Evolutionary conservation across 2,797 vertebrate species (phyloP).

Genomic region (Erithacus rubecula): DNA sequence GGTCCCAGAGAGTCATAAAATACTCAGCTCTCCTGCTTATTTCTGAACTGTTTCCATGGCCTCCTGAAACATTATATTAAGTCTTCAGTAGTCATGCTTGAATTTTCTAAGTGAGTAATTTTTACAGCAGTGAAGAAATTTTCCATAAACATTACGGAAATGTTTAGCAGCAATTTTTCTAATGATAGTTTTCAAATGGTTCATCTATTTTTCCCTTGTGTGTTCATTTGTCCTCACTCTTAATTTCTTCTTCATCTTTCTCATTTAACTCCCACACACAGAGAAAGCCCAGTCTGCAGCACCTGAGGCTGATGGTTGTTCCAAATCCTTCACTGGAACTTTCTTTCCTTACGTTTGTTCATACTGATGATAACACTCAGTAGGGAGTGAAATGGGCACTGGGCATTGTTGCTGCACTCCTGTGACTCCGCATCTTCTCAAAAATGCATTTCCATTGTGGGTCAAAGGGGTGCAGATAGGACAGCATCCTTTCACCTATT

Average conservation of each 20-base stretch:
- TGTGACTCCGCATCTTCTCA: not conserved
- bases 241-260: not conserved
- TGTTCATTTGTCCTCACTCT: not conserved
- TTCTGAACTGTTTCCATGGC: slow-evolving; percentile 8
- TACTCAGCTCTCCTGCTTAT: not conserved
- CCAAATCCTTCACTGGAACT: not conserved
- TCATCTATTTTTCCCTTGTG: not conserved
- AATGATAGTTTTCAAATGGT: not conserved
- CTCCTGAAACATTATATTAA: slow-evolving; percentile 16
- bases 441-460: not conserved
- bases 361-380: not conserved
- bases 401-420: not conserved
- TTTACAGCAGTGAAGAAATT: not conserved
- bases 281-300: not conserved
- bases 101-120: slow-evolving; percentile 9
- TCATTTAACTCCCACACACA: not conserved
- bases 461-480: not conserved
- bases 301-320: not conserved
- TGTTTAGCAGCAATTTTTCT: not conserved
- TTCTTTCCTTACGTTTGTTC: not conserved
- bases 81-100: not conserved
- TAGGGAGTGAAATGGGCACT: not conserved
- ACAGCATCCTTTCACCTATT: not conserved
- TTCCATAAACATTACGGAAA: not conserved
- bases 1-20: slow-evolving; percentile 24